Evolutionary conservation across 2,888 invertebrate species (phyloP).

Genomic region (Congeria kusceri): DNA sequence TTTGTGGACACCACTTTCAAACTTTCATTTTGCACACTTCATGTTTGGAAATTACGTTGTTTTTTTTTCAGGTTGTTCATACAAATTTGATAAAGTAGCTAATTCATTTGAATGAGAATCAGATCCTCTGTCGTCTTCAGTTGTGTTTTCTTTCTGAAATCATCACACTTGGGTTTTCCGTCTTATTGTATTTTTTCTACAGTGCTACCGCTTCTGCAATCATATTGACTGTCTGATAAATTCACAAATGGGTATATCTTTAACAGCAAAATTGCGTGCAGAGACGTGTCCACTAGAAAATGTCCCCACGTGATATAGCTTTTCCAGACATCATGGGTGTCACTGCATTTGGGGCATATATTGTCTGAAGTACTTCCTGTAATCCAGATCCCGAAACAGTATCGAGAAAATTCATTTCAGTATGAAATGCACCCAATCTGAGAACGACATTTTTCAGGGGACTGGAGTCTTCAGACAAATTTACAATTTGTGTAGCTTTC

Average conservation of each 20-base stretch:
- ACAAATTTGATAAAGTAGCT: conserved; percentile 2
- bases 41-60: neutral
- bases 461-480: neutral
- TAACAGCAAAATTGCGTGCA: no score
- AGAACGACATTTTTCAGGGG: conserved; percentile 8
- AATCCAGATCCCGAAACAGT: neutral
- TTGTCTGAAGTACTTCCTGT: no score
- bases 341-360: no score
- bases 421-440: conserved; percentile 10
- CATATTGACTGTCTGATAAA: no score
- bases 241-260: no score
- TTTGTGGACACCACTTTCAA: neutral
- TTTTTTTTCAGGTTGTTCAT: neutral
- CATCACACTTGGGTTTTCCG: no score
- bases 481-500: conserved; percentile 9
- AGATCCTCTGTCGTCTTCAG: neutral
- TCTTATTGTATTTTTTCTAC: no score
- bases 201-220: no score
- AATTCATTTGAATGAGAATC: neutral
- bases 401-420: conserved; percentile 3
- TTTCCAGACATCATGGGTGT: no score
- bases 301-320: no score
- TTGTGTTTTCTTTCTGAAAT: neutral
- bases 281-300: no score
- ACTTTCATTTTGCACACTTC: neutral